phyloP scores from a whole-genome alignment of 1,140 invertebrate genomes.

The Plectus sambesii region DNA sequence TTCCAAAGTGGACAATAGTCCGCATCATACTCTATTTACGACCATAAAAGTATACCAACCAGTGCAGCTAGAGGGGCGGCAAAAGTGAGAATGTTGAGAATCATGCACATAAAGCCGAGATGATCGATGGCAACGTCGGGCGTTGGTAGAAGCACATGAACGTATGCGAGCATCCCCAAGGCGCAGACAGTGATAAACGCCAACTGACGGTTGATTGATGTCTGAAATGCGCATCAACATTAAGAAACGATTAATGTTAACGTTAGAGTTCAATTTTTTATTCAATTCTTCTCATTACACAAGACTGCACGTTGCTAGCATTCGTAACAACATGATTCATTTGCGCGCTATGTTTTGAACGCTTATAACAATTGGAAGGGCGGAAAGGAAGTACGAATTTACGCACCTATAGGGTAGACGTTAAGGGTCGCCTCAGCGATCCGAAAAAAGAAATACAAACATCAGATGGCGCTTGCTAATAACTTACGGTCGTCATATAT shows the following conservation, averaged over 20 bases:
- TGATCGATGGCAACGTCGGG: slow-evolving; percentile 6
- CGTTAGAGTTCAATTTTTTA: background rate
- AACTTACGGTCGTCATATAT: slow-evolving; percentile 25
- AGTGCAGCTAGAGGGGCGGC: slow-evolving; percentile 42
- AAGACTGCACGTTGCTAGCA: slow-evolving; percentile 26
- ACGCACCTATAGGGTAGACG: too few relatives aligned
- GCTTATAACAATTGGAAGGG: too few relatives aligned
- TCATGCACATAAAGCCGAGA: slow-evolving; percentile 35
- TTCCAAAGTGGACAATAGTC: background rate
- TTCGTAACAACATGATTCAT: too few relatives aligned
- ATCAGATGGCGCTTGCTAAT: slow-evolving; percentile 12
- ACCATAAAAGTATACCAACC: slow-evolving; percentile 19
- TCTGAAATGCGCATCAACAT: background rate
- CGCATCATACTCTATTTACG: too few relatives aligned
- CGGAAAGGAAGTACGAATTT: too few relatives aligned
- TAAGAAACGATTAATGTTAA: background rate
- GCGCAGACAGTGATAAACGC: background rate
- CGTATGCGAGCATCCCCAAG: background rate
- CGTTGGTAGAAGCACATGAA: background rate
- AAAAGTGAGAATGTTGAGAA: slow-evolving; percentile 44
- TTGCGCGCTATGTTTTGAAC: too few relatives aligned
- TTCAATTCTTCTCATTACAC: background rate
- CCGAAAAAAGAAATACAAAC: background rate
- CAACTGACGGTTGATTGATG: background rate
- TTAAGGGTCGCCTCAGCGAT: too few relatives aligned